Percentiles rank a stretch among this genome's conserved stretches.
These are phyloP conservation scores for Galendromus occidentalis DNA, from an alignment of 1,140 invertebrate species.

Conservation along the genomic window DNA sequence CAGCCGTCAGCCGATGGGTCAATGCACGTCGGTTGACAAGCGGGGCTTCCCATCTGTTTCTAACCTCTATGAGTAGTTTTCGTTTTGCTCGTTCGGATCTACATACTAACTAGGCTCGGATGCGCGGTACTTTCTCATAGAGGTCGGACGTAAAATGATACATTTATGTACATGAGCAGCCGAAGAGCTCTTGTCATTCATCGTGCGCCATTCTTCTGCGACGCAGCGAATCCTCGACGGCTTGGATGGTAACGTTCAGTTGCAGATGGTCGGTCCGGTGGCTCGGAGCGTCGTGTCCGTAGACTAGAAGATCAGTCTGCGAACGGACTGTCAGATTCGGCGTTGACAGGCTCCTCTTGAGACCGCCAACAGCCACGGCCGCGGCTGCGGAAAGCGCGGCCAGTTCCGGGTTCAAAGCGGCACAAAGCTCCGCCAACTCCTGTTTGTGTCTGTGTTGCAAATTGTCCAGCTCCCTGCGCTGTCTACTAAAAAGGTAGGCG, in stretches of 20 bases:
- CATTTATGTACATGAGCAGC: conserved; percentile 1
- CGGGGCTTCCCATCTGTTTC: too few relatives aligned
- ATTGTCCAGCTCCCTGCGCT: background rate
- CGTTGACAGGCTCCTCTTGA: background rate
- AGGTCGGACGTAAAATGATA: background rate
- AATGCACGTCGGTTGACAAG: too few relatives aligned
- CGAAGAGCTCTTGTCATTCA: background rate
- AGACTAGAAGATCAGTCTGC: conserved; percentile 5
- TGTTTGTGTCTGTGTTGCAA: conserved; percentile 6
- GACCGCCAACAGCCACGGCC: background rate
- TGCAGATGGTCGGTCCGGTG: background rate
- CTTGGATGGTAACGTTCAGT: background rate
- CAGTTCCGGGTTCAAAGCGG: background rate
- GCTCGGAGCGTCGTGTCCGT: background rate
- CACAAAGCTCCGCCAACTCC: background rate
- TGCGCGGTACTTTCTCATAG: background rate
- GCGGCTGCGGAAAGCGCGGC: conserved; percentile 1
- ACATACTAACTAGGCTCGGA: too few relatives aligned
- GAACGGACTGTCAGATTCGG: conserved; percentile 4
- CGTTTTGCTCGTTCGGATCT: too few relatives aligned
- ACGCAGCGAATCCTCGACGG: background rate
- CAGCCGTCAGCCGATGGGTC: too few relatives aligned
- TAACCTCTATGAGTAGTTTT: too few relatives aligned
- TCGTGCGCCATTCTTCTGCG: background rate
- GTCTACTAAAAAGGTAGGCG: background rate